Evolutionary conservation across 2,888 invertebrate genomes (phyloP), one percentile per base, ranked within the genome.

Genomic region (Toxonevra muliebris): DNA sequence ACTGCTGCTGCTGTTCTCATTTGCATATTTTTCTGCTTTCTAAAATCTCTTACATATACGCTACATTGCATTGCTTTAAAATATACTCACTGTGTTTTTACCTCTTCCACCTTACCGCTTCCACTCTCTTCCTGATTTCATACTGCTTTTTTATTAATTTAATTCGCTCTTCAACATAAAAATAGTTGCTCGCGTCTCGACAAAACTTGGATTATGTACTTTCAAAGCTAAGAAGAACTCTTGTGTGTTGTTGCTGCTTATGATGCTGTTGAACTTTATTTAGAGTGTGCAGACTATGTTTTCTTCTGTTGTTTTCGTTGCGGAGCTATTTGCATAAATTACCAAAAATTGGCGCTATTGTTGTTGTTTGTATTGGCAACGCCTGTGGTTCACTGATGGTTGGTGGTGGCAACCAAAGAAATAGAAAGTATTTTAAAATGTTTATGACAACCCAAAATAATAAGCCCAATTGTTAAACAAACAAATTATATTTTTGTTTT

Each of bases 251-350:
- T 30, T 30, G 53, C 41, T 41, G n/a, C 40, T 61, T 40, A 13
- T 59, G 42, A 30, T 54, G 40, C 53, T 52, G 40, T 43, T 54
- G 69, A 67, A 43, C 57, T 59, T 61, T 54, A 42, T 61, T 64
- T n/a, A 61, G 60, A 65, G 30, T 30, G 30, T 2, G 30, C 7
- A 30, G 30, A 30, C 7, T 30, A 30, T 30, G 30, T 30, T 30
- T 30, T 30, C 30, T 54, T 12, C 40, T 50, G 17, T 20, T 65
- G 41, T 58, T 59, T 50, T 58, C 69, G 66, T 69, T 70, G 41
- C 40, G 53, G 66, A 65, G 66, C 67, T 70, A 71, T 75, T 75
- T 71, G 71, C 74, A 75, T 75, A 74, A 74, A 74, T 75, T 75
- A 72, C 71, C 71, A 59, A 30, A 70, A 75, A 74, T 75, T 73